Base-by-base conservation (phyloP, 2,888 invertebrate genomes). In the Lithophane leautieri region DNA sequence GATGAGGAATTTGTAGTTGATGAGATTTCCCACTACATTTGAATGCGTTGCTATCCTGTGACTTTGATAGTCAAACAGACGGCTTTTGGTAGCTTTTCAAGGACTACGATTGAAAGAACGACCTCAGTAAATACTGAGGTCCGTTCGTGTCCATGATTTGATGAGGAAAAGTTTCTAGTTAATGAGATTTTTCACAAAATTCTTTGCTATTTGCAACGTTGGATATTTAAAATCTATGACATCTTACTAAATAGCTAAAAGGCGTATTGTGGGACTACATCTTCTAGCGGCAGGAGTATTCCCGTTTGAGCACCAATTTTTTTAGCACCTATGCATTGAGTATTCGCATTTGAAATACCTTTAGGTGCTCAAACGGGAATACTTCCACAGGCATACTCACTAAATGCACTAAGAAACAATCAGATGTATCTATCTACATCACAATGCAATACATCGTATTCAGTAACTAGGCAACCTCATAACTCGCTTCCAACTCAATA, bases 391-490 rank as follows among this genome's bases (percentile, higher is more conserved):
- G 16, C 14, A 42, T 42, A 22, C 0, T 28, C 42, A 11, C 40
- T 11, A 1, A 42, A 69, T 42, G 7, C 19, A 1, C 12, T 47
- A 22, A 12, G 19, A 67, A 70, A 60, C 12, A 68, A 60, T 60
- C 19, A 47, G 6, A 19, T 22, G n/a, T 47, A 62, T 6, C 34
- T n/a, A 56, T n/a, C 25, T 19, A 50, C 12, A 47, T 47, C 8
- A 62, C 65, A 54, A 67, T 44, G 4, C 40, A 73, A 67, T 47
- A 40, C 62, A 54, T 50, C 50, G 47, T 22, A 22, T 12, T 40
- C 14, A 60, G 44, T 25, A 73, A 80, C 73, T n/a, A 65, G 63
- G 58, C 34, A 40, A 34, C 50, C 12, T 76, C 40, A 25, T 52
- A 63, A 75, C 65, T 44, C 16, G 65, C 65, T 67, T 42, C 25